Percentiles rank a stretch among this genome's conserved stretches.
These are phyloP conservation scores for Nothobranchius kuhntae DNA, from an alignment of 2,113 vertebrate species.

Conservation along the genomic window DNA sequence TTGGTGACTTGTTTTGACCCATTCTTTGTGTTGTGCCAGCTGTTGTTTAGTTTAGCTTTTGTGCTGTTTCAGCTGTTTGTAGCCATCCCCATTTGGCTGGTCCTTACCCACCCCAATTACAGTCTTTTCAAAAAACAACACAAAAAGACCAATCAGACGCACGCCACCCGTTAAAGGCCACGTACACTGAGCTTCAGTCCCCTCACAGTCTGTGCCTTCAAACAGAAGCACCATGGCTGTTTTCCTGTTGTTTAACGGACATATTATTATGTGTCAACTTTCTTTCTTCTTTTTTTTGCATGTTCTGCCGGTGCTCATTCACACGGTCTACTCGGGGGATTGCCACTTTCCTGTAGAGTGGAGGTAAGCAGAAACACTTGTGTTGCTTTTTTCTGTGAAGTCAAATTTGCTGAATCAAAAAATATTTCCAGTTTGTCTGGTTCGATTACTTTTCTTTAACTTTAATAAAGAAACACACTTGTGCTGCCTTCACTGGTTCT, in stretches of 20 bases:
- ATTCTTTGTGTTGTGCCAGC: constrained; percentile 35
- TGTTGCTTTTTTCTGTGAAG: not conserved
- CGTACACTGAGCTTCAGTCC: constrained; percentile 38
- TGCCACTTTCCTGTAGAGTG: constrained; percentile 71
- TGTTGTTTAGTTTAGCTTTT: constrained; percentile 26
- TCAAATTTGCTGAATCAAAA: too few relatives aligned
- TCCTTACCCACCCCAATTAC: constrained; percentile 1
- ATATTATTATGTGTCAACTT: constrained; percentile 10
- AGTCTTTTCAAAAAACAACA: constrained; percentile 7
- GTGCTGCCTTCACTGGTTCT: not conserved
- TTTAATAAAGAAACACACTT: not conserved
- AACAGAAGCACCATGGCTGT: constrained; percentile 43
- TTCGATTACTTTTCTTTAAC: not conserved
- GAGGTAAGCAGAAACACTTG: constrained; percentile 62
- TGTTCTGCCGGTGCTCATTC: constrained; percentile 38
- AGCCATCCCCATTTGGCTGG: constrained; percentile 61
- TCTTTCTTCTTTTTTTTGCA: constrained; percentile 3
- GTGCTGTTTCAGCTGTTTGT: constrained; percentile 64
- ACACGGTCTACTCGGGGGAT: constrained; percentile 48
- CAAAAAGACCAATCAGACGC: constrained; percentile 6
- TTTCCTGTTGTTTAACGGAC: constrained; percentile 16
- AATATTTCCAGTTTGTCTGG: too few relatives aligned
- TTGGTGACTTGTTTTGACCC: not conserved
- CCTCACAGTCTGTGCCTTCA: constrained; percentile 17
- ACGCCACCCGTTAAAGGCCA: not conserved